Base-by-base conservation (phyloP, 2,888 invertebrate genomes). In the Aspidiotus destructor region DNA sequence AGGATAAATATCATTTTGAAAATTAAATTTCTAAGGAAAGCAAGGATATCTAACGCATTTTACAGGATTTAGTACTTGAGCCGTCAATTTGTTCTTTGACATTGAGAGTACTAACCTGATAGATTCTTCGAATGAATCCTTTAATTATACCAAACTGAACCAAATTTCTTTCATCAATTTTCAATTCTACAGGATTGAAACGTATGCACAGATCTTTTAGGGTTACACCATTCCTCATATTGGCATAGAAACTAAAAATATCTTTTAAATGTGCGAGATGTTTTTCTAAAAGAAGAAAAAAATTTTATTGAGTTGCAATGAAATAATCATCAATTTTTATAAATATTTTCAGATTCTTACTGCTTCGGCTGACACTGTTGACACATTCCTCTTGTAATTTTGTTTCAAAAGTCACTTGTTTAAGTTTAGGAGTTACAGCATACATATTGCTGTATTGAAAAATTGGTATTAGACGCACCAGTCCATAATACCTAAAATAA, bases 81-180 rank as follows among this genome's bases (percentile, higher is more conserved):
- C n/a, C n/a, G n/a, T 28, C 28, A 28, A 28, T 28, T 28, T 28
- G 28, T 1, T 28, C 52, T 52, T 1, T 52, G 41, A 42, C n/a
- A 2, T 28, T 17, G 7, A 1, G 16, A 42, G 6, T 13, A 48
- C n/a, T 70, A 72, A 86, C 86, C 81, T 90, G 90, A 74, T 92
- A 86, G 0, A 93, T 84, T 72, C 90, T 80, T 44, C 90, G 81
- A 69, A 95, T 89, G 8, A 92, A 80, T 0, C 89, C 89, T 75
- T 92, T 87, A 7, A 92, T 82, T n/a, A 92, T 80, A 1, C 92
- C 93, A 77, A 92, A 94, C 73, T 92, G 88, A 64, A 93, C 87
- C 61, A 94, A 81, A 75, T 87, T 87, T 73, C 89, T 81, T 79
- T 89, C 89, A 75, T 90, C 87, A 73, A 91, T 86, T 73, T 85